Conservation (phyloP, 2,888 invertebrate genomes). For the Hedychridium roseum region DNA sequence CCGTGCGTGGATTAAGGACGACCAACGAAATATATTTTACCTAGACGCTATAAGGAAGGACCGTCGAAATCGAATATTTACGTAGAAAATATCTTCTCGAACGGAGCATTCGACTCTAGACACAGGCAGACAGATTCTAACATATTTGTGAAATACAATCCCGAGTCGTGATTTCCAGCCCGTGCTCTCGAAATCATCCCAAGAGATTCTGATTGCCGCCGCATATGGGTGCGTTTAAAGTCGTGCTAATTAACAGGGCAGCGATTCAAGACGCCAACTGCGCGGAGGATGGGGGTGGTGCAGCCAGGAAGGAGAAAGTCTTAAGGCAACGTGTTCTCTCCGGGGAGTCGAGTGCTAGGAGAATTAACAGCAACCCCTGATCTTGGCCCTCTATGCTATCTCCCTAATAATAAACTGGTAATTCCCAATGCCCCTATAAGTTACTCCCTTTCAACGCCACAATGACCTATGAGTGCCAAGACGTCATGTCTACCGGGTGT, state of each 20-base stretch:
- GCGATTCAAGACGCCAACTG: slow-evolving; percentile 52
- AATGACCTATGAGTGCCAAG: slow-evolving; percentile 58
- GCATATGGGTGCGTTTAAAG: slow-evolving; percentile 49
- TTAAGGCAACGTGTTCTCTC: slow-evolving; percentile 58
- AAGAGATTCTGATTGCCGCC: slow-evolving; percentile 37
- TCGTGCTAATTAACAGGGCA: slow-evolving; percentile 58
- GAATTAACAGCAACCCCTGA: slow-evolving; percentile 62
- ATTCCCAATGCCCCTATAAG: slow-evolving; percentile 64
- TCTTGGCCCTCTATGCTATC: slow-evolving; percentile 59
- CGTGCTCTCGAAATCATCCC: slow-evolving; percentile 28
- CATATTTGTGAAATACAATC: not conserved
- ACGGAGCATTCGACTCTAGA: too few species aligned
- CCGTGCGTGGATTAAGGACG: slow-evolving; percentile 24
- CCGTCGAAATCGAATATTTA: too few species aligned
- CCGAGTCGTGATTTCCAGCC: not conserved
- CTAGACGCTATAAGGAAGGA: too few species aligned
- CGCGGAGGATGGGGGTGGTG: slow-evolving; percentile 31
- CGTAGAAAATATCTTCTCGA: too few species aligned
- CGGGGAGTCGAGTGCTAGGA: slow-evolving; percentile 56
- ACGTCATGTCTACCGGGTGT: slow-evolving; percentile 52
- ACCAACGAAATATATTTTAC: too few species aligned
- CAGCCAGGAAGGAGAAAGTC: slow-evolving; percentile 52
- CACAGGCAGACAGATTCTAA: too few species aligned
- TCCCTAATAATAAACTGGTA: slow-evolving; percentile 64
- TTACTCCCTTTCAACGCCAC: slow-evolving; percentile 62